Conservation (phyloP, 2,113 vertebrate species). For the Phyllopteryx taeniolatus region DNA sequence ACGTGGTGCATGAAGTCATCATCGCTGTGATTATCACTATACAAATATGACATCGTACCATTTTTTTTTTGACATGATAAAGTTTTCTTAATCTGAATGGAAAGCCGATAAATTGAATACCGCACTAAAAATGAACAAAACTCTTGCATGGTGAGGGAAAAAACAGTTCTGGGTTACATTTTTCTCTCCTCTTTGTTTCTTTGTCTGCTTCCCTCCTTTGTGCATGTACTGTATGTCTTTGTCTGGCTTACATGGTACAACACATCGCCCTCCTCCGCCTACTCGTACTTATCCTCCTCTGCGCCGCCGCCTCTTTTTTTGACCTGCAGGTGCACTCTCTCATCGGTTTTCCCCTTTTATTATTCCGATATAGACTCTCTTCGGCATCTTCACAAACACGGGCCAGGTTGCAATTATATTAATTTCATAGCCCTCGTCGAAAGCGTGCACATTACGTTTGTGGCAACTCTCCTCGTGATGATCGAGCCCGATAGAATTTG, state of each 20-base stretch:
- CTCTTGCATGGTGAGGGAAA: background rate
- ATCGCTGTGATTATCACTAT: too few species aligned
- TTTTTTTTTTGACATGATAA: background rate
- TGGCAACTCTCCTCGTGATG: conserved; percentile 17
- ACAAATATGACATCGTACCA: too few species aligned
- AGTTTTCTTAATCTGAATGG: background rate
- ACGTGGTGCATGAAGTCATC: too few species aligned
- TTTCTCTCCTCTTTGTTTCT: conserved; percentile 56
- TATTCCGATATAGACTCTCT: conserved; percentile 42
- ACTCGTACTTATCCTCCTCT: conserved; percentile 38
- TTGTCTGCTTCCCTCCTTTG: conserved; percentile 47
- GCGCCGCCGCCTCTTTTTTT: conserved; percentile 34
- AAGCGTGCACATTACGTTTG: conserved; percentile 34
- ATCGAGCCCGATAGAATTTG: background rate
- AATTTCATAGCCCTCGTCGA: conserved; percentile 15
- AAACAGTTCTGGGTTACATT: background rate
- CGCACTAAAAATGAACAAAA: background rate
- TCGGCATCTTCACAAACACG: conserved; percentile 50
- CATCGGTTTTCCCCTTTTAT: conserved; percentile 51
- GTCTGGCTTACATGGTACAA: conserved; percentile 57
- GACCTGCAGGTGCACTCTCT: conserved; percentile 46
- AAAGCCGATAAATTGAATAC: background rate
- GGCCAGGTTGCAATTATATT: conserved; percentile 45
- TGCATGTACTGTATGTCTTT: conserved; percentile 41
- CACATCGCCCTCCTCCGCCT: conserved; percentile 39